phyloP scores from a whole-genome alignment of 2,113 vertebrate species.

The Andinoacara biseriatus region DNA sequence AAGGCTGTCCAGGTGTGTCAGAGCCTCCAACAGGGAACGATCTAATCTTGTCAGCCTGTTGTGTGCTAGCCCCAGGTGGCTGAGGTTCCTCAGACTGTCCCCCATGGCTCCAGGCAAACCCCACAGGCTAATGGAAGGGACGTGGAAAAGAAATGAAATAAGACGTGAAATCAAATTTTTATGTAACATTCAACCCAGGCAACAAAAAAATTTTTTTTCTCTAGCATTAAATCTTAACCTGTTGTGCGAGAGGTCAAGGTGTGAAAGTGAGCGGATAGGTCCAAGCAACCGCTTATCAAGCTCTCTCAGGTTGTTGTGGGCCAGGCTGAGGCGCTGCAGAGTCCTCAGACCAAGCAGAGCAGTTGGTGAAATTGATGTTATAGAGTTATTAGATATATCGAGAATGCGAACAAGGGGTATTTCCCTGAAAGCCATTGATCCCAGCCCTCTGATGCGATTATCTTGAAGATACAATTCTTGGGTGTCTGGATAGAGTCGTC shows the following conservation, averaged over 20 bases:
- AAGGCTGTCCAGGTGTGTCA: slow-evolving; percentile 85
- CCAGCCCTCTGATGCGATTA: slow-evolving; percentile 88
- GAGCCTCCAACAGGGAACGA: slow-evolving; percentile 86
- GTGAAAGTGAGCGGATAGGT: slow-evolving; percentile 85
- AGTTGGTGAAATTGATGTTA: slow-evolving; percentile 84
- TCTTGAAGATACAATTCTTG: slow-evolving; percentile 89
- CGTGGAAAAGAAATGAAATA: neutral
- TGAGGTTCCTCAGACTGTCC: slow-evolving; percentile 87
- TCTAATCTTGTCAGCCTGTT: slow-evolving; percentile 89
- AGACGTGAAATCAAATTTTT: neutral
- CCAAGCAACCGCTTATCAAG: slow-evolving; percentile 88
- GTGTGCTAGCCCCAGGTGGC: slow-evolving; percentile 84
- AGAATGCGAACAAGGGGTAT: slow-evolving; percentile 85
- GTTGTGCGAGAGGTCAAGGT: slow-evolving; percentile 93
- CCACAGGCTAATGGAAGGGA: slow-evolving; percentile 71
- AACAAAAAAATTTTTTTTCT: neutral
- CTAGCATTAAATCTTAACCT: slow-evolving; percentile 54
- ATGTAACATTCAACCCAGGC: neutral
- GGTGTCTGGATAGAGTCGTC: slow-evolving; percentile 84
- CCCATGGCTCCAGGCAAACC: slow-evolving; percentile 85
- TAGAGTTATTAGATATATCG: slow-evolving; percentile 92
- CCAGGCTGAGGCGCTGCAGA: slow-evolving; percentile 87
- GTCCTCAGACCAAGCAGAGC: slow-evolving; percentile 85
- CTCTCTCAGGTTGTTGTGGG: slow-evolving; percentile 87
- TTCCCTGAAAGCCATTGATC: slow-evolving; percentile 85